Conservation (phyloP, 2,113 vertebrate genomes). For the Heloderma charlesbogerti region DNA sequence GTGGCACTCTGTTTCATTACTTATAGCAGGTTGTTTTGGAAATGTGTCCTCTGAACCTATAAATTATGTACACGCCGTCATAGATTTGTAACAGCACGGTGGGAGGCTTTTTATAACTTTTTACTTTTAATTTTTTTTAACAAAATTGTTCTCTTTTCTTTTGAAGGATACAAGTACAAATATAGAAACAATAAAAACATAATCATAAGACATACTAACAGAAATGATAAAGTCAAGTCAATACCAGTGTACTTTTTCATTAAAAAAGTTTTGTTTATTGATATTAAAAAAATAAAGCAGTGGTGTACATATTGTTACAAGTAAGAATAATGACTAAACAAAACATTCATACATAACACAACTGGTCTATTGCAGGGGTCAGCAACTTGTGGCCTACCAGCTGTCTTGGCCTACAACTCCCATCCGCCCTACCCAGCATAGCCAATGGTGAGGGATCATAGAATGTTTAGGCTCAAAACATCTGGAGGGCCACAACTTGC, state of each 20-base stretch:
- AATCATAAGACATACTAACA: background rate
- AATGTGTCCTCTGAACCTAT: conserved; percentile 62
- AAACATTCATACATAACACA: background rate
- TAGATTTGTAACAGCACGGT: conserved; percentile 51
- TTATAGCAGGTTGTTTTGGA: conserved; percentile 55
- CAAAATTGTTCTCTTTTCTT: too few species aligned
- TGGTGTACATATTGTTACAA: background rate
- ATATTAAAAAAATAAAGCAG: background rate
- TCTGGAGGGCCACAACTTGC: background rate
- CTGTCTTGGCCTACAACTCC: too few species aligned
- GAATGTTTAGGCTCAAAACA: too few species aligned
- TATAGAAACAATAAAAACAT: background rate
- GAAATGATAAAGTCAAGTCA: background rate
- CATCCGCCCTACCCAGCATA: too few species aligned
- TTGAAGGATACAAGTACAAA: background rate
- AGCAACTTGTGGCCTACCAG: too few species aligned
- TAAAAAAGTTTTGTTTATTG: background rate
- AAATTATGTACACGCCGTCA: conserved; percentile 57
- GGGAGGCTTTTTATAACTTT: conserved; percentile 44
- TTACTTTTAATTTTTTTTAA: conserved; percentile 2
- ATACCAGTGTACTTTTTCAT: background rate
- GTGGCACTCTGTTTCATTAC: conserved; percentile 52
- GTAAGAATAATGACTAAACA: background rate
- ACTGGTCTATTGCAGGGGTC: background rate
- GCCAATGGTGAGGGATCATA: too few species aligned